Conservation (phyloP, 2,113 vertebrate species). For the Monopterus albus region DNA sequence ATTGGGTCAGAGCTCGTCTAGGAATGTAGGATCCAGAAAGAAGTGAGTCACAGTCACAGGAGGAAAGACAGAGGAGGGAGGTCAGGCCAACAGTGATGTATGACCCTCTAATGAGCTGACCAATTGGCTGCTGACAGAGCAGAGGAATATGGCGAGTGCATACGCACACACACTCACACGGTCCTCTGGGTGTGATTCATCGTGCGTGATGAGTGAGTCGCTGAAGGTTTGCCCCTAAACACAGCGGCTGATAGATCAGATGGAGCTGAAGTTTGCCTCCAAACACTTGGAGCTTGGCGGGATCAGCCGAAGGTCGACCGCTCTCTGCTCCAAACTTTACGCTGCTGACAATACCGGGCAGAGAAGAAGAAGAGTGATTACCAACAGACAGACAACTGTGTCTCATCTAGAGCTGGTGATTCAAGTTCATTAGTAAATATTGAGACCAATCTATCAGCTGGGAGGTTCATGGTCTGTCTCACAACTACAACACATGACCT, state of each 20-base stretch:
- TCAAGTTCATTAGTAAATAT: conserved; percentile 57
- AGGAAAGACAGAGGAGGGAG: conserved; percentile 7
- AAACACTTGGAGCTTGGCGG: conserved; percentile 52
- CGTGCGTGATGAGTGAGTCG: conserved; percentile 40
- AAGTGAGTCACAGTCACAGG: background rate
- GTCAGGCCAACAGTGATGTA: conserved; percentile 39
- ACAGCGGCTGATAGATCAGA: conserved; percentile 60
- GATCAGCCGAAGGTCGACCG: conserved; percentile 60
- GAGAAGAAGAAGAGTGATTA: conserved; percentile 34
- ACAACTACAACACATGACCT: conserved; percentile 15
- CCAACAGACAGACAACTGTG: conserved; percentile 33
- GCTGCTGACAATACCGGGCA: background rate
- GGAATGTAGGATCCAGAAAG: background rate
- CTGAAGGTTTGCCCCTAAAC: conserved; percentile 54
- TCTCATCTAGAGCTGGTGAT: conserved; percentile 50
- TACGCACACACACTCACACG: conserved; percentile 29
- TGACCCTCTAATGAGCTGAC: conserved; percentile 45
- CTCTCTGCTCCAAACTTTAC: conserved; percentile 26
- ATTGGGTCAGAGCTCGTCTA: too few species aligned
- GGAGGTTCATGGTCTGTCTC: background rate
- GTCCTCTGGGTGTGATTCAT: conserved; percentile 58
- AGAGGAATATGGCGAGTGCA: conserved; percentile 27
- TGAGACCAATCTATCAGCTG: conserved; percentile 49
- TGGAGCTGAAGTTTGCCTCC: conserved; percentile 61
- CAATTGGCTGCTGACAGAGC: conserved; percentile 54